Percentiles rank a stretch among this genome's conserved stretches.
phyloP scores from a whole-genome alignment of 2,797 vertebrate genomes.

The Onychomys leucogaster region DNA sequence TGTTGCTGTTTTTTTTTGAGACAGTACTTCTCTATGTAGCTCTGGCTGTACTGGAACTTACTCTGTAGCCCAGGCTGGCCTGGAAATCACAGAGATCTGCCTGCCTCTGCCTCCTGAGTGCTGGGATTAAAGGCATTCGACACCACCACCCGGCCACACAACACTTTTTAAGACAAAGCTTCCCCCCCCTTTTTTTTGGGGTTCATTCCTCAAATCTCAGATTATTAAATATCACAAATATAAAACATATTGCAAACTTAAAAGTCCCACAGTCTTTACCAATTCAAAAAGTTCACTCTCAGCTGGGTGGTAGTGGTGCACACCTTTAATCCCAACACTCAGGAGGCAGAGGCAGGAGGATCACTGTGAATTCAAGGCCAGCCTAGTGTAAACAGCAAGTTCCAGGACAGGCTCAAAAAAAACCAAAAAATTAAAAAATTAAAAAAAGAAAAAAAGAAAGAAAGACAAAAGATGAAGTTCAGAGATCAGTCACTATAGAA shows the following conservation, averaged over 20 bases:
- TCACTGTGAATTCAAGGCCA: too few relatives aligned
- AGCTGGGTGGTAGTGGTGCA: too few relatives aligned
- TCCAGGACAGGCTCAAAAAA: too few relatives aligned
- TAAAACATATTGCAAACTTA: neutral
- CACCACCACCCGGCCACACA: neutral
- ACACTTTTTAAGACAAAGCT: neutral
- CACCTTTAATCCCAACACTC: too few relatives aligned
- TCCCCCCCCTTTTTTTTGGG: too few relatives aligned
- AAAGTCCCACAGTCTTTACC: neutral
- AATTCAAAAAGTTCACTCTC: neutral
- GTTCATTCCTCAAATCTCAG: neutral
- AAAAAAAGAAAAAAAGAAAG: too few relatives aligned
- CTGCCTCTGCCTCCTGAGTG: neutral
- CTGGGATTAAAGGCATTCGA: neutral
- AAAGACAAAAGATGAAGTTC: neutral
- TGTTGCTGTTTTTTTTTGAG: neutral
- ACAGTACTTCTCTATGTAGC: neutral
- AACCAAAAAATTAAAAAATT: too few relatives aligned
- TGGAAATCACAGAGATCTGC: neutral
- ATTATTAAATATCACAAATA: neutral
- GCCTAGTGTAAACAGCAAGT: too few relatives aligned
- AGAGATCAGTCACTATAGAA: too few relatives aligned
- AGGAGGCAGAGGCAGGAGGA: too few relatives aligned
- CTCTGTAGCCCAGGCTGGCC: neutral
- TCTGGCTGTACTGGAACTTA: too few relatives aligned